Conservation (phyloP, 2,113 vertebrate species). For the Phyllostomus hastatus region DNA sequence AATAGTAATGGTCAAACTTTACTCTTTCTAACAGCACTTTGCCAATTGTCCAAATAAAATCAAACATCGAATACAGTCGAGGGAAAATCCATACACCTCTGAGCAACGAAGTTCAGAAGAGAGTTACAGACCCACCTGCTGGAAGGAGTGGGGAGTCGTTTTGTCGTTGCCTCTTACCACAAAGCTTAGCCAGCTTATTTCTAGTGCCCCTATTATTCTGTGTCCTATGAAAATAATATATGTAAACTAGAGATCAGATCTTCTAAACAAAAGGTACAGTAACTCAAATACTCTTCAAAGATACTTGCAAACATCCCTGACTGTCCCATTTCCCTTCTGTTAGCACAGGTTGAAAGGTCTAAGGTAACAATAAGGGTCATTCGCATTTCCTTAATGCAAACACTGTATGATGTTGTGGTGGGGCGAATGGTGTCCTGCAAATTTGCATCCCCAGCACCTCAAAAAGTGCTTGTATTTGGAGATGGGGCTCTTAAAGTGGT, state of each 20-base stretch:
- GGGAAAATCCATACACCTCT: accelerated
- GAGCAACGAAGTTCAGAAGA: neutral
- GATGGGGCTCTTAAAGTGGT: neutral
- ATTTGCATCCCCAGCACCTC: neutral
- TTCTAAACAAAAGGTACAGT: neutral
- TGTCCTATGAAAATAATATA: neutral
- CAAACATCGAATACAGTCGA: neutral
- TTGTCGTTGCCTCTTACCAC: neutral
- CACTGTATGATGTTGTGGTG: neutral
- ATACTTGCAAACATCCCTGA: neutral
- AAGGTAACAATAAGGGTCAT: neutral
- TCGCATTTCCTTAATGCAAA: neutral
- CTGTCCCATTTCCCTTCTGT: neutral
- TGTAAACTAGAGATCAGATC: neutral
- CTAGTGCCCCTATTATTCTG: neutral
- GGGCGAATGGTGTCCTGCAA: neutral
- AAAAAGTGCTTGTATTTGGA: neutral
- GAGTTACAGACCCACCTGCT: neutral
- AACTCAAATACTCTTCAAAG: neutral
- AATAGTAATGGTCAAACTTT: neutral
- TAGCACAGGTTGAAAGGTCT: neutral
- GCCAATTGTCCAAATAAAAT: neutral
- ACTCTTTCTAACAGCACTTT: neutral
- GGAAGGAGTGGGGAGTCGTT: neutral
- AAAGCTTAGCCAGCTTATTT: neutral